Percentiles rank a stretch among this genome's conserved stretches.
Evolutionary conservation across 2,113 vertebrate genomes (phyloP).

Genomic region (Ciconia maguari): DNA sequence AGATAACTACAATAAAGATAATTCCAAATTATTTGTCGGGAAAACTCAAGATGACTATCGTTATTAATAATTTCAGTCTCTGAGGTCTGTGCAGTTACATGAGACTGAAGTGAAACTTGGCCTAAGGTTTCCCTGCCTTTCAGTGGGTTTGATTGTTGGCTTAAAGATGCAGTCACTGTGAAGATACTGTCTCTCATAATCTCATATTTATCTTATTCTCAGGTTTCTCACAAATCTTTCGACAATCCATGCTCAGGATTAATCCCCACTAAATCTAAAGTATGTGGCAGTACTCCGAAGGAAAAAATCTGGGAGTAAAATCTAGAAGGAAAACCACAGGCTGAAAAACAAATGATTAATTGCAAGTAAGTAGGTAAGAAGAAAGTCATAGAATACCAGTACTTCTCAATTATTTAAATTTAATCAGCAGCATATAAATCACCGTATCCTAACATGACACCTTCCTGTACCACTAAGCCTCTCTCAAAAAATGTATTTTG

Average conservation of each 20-base stretch:
- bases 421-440: slow-evolving; percentile 14
- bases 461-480: not conserved
- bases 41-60: not conserved
- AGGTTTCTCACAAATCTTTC: slow-evolving; percentile 13
- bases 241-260: not conserved
- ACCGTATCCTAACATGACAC: not conserved
- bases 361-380: not conserved
- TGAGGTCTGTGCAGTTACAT: not conserved
- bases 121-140: slow-evolving; percentile 20
- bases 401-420: slow-evolving; percentile 30
- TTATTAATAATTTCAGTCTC: not conserved
- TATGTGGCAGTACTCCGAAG: not conserved
- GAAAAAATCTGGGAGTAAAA: not conserved
- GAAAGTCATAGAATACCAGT: not conserved
- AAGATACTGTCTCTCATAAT: slow-evolving; percentile 31
- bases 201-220: slow-evolving; percentile 25
- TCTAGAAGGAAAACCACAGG: not conserved
- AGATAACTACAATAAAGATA: slow-evolving; percentile 35
- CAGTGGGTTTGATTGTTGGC: not conserved
- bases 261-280: not conserved
- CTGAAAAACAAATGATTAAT: slow-evolving; percentile 6
- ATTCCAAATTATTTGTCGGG: not conserved
- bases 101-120: slow-evolving; percentile 36
- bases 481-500: not conserved
- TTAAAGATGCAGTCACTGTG: not conserved